Percentiles rank a stretch among this genome's conserved stretches.
Conservation (phyloP, 2,888 invertebrate genomes). For the Himalopsyche kuldschensis region DNA sequence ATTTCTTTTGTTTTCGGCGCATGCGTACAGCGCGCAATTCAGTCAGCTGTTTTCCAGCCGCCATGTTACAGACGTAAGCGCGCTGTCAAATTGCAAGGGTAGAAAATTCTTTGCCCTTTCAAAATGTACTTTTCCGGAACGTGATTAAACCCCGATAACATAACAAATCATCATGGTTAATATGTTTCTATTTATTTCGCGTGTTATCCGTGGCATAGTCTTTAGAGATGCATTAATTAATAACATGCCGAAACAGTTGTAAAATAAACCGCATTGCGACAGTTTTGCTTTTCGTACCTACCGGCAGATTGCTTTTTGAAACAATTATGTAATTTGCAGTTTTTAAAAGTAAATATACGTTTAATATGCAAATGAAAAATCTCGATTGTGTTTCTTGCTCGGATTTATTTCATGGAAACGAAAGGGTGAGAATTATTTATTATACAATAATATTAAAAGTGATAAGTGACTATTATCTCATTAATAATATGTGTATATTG, state of each 20-base stretch:
- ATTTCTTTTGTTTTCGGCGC: neutral
- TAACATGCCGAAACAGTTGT: neutral
- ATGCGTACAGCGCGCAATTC: neutral
- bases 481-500: neutral
- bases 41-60: neutral
- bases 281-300: neutral
- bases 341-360: neutral
- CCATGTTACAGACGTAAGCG: neutral
- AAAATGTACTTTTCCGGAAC: neutral
- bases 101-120: neutral
- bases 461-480: neutral
- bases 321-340: neutral
- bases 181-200: neutral
- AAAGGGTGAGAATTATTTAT: neutral
- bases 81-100: neutral
- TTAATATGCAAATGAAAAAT: neutral
- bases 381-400: neutral
- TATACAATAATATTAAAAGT: too few relatives aligned
- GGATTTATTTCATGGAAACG: neutral
- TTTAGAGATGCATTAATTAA: neutral
- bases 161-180: neutral
- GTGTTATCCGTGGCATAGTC: neutral
- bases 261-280: conserved; percentile 8
- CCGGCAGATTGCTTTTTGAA: neutral
- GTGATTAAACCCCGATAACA: neutral